Evolutionary conservation across 2,888 invertebrate species (phyloP), one percentile per base, ranked within the genome.

Genomic region (Peribatodes rhomboidaria): DNA sequence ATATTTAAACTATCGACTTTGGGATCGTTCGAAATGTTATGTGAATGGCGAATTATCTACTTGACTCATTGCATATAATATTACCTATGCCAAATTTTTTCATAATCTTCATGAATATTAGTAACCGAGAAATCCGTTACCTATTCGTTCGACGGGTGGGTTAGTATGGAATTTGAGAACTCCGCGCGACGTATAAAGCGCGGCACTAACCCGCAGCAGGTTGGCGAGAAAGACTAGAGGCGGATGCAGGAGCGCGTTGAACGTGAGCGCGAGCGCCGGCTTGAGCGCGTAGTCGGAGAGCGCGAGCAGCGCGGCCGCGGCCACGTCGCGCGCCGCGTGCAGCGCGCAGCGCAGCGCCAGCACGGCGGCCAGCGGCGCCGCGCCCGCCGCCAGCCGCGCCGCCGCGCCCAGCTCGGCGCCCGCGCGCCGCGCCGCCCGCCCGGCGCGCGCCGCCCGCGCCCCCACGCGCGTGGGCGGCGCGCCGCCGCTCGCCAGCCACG

Each of bases 181-280:
- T n/a, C n/a, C n/a, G n/a, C n/a, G n/a, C n/a, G n/a, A n/a, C n/a
- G n/a, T n/a, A n/a, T n/a, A n/a, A n/a, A 6, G 27, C 14, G 54
- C 14, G n/a, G 96, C 96, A 71, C 94, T 95, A 10, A 94, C 72
- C 61, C 62, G 62, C 41, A 68, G 58, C 49, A 69, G 10, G 62
- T 69, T 67, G n/a, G 35, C 64, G 16, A 56, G 1, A 73, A 96
- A 94, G 77, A 96, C 96, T 70, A 97, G 83, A 37, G 94, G 84
- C 14, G 97, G 97, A 78, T 96, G 96, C 68, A 96, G 82, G 47
- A 95, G 76, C 3, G 95, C 95, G 87, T 96, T 97, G 82, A 96
- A 96, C 4, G 93, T 14, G 39, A 96, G 94, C 37, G 96, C 95
- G 67, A 97, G 84, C 54, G 95, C 85, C 13, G 97, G 97, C 84